Evolutionary conservation across 2,113 vertebrate species (phyloP), one percentile per base, ranked within the genome.

Genomic region (Myodes glareolus): DNA sequence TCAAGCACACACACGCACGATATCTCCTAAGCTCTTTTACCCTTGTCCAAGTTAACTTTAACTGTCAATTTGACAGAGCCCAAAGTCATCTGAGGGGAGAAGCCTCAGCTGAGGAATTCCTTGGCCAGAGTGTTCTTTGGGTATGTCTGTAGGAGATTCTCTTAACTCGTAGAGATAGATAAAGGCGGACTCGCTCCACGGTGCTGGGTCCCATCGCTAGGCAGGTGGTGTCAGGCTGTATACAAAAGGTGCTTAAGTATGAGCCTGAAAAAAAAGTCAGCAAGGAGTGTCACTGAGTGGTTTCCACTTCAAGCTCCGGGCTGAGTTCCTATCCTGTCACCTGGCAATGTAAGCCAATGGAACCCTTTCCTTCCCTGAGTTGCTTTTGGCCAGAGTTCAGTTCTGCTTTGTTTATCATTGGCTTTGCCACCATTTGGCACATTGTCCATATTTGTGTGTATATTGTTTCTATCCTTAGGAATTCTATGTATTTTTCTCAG

Each of bases 1-100:
- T 67, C 39, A 45, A 16, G 31, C 1, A 27, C 7, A 42, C 0
- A 5, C 2, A 42, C 0, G 5, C 7, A 55, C 1, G 13, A 29
- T 2, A 8, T 0, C 16, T 4, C 90, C 36, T 68, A 0, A 17
- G 75, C 9, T 77, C 61, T 17, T 61, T 80, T 13, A 65, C 25
- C 11, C 4, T n/a, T 4, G 6, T 70, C 29, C 5, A 7, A 36
- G 31, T 50, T 50, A 68, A 47, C 42, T 2, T 47, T 47, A 65
- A 6, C 47, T 86, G 42, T 13, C 31, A 36, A 36, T 0, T 87
- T 50, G 31, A 36, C 31, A 47, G 9, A 36, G 29, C 19, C 5
- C 68, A 23, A 33, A 68, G 31, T 68, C 63, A 36, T 45, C 10
- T 68, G 84, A 68, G 84, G 68, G 42, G 63, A 68, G 42, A 67